Evolutionary conservation across 1,140 invertebrate species (phyloP).

Genomic region (Nebria ingens): DNA sequence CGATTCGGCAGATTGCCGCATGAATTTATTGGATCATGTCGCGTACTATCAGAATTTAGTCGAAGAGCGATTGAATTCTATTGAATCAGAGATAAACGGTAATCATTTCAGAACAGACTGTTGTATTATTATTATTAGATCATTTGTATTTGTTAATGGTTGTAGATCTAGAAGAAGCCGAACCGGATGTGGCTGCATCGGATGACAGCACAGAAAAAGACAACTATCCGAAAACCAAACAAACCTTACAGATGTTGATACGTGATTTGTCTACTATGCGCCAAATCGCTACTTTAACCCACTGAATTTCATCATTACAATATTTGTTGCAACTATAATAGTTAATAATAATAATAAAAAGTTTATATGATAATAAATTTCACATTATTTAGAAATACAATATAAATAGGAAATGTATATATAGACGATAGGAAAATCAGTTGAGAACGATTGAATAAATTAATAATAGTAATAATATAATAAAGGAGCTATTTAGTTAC

Average conservation of each 20-base stretch:
- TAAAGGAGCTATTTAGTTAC: too few species aligned
- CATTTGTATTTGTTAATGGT: slow-evolving; percentile 10
- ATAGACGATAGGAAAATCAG: too few species aligned
- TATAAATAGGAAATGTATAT: too few species aligned
- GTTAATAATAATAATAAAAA: too few species aligned
- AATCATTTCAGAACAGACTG: slow-evolving; percentile 15
- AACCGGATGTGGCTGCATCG: slow-evolving; percentile 27
- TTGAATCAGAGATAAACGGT: slow-evolving; percentile 70
- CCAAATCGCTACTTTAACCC: background rate
- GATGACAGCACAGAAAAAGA: slow-evolving; percentile 29
- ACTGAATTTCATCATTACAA: too few species aligned
- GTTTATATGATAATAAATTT: too few species aligned
- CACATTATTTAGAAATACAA: too few species aligned
- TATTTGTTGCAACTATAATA: too few species aligned
- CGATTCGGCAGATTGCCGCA: slow-evolving; percentile 63
- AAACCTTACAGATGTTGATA: slow-evolving; percentile 45
- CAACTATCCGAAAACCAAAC: slow-evolving; percentile 37
- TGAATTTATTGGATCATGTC: slow-evolving; percentile 67
- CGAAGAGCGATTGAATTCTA: slow-evolving; percentile 56
- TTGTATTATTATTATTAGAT: background rate
- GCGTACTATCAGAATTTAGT: slow-evolving; percentile 61
- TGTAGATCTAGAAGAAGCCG: slow-evolving; percentile 35
- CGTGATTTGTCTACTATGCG: slow-evolving; percentile 40
- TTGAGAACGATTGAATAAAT: too few species aligned
- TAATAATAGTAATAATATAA: too few species aligned